phyloP scores from a whole-genome alignment of 2,113 vertebrate genomes.

The Gymnorhina tibicen region DNA sequence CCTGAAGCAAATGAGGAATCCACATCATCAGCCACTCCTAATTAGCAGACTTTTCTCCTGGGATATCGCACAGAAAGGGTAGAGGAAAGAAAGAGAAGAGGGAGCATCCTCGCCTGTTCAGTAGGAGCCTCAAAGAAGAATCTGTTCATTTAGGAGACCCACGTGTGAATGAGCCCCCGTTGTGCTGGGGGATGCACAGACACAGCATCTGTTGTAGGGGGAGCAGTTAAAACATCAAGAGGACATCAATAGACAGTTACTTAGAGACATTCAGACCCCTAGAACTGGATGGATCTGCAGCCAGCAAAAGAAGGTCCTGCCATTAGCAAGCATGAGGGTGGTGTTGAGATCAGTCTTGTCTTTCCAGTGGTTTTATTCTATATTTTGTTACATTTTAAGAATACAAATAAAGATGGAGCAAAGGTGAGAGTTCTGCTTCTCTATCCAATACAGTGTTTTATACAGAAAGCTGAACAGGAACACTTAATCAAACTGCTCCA shows the following conservation, averaged over 20 bases:
- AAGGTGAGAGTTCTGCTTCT: not conserved
- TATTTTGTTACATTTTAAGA: not conserved
- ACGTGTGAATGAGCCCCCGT: not conserved
- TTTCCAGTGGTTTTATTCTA: not conserved
- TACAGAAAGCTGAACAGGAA: not conserved
- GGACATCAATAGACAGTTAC: not conserved
- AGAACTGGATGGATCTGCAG: not conserved
- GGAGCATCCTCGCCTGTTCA: not conserved
- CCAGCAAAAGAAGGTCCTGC: not conserved
- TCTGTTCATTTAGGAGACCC: not conserved
- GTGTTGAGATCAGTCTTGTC: not conserved
- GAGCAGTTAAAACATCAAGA: not conserved
- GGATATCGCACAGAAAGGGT: not conserved
- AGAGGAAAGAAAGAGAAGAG: not conserved
- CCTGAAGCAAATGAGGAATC: not conserved
- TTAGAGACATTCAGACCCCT: not conserved
- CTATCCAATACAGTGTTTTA: not conserved
- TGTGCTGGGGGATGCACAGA: not conserved
- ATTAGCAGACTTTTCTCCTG: not conserved
- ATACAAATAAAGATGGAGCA: not conserved
- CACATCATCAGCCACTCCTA: not conserved
- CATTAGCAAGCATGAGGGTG: not conserved
- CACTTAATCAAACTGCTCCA: conserved; percentile 31
- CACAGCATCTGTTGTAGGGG: not conserved
- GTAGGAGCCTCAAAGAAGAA: not conserved